phyloP scores from a whole-genome alignment of 2,888 invertebrate species.

The Phragmatobia fuliginosa region DNA sequence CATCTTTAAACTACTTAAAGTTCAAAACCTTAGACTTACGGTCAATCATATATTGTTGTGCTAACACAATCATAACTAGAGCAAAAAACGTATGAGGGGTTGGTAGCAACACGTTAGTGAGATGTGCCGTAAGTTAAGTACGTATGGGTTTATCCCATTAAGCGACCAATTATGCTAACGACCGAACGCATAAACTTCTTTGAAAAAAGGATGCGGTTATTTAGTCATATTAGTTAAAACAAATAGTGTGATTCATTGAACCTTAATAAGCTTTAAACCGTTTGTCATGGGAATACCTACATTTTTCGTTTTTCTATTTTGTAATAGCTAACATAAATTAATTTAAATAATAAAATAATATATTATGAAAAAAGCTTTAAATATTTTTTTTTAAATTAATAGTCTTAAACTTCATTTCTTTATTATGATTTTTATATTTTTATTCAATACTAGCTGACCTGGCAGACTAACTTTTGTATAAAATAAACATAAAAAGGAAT shows the following conservation, averaged over 20 bases:
- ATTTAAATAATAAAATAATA: neutral
- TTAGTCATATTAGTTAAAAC: neutral
- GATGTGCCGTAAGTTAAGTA: neutral
- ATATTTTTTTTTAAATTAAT: too few species aligned
- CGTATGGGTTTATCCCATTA: neutral
- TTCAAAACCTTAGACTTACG: too few species aligned
- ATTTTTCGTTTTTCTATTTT: neutral
- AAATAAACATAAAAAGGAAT: too few species aligned
- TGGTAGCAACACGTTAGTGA: neutral
- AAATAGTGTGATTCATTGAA: neutral
- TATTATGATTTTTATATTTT: too few species aligned
- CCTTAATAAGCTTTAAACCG: neutral
- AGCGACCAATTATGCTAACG: neutral
- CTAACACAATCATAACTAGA: neutral
- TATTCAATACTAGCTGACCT: too few species aligned
- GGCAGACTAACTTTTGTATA: too few species aligned
- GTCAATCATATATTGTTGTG: too few species aligned
- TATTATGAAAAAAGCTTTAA: too few species aligned
- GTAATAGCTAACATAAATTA: neutral
- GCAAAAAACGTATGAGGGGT: neutral
- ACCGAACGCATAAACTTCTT: neutral
- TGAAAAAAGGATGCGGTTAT: conserved; percentile 13
- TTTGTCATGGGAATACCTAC: neutral
- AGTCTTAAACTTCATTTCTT: too few species aligned
- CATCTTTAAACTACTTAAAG: too few species aligned